These are phyloP conservation scores for Oscheius sp. DNA, from an alignment of 1,140 invertebrate species.

Conservation along the genomic window DNA sequence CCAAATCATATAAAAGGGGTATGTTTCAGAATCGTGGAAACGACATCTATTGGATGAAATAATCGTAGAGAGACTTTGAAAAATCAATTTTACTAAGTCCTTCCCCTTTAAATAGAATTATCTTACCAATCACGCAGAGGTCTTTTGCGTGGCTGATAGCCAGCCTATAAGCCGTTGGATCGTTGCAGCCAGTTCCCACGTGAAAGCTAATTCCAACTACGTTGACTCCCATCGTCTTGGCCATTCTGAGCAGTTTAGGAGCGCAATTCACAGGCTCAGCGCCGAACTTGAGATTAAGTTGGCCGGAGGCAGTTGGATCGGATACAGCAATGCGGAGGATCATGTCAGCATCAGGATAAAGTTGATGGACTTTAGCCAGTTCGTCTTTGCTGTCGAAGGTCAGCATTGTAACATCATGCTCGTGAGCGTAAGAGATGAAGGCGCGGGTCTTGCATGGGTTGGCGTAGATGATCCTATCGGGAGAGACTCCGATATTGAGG, in stretches of 20 bases:
- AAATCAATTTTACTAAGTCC: too few relatives aligned
- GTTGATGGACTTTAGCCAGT: slow-evolving; percentile 81
- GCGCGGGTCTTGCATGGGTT: slow-evolving; percentile 92
- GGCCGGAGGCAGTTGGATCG: slow-evolving; percentile 79
- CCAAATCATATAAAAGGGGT: too few relatives aligned
- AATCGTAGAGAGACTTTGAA: too few relatives aligned
- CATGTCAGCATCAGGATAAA: slow-evolving; percentile 63
- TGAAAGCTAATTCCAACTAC: slow-evolving; percentile 73
- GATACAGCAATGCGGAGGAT: slow-evolving; percentile 88
- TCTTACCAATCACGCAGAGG: slow-evolving; percentile 45
- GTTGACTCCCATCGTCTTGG: slow-evolving; percentile 71
- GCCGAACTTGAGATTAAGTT: slow-evolving; percentile 90
- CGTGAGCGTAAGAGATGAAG: slow-evolving; percentile 80
- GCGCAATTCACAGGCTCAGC: slow-evolving; percentile 76
- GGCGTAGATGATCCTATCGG: slow-evolving; percentile 85
- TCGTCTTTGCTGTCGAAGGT: slow-evolving; percentile 95
- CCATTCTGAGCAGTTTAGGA: slow-evolving; percentile 73
- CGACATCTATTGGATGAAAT: too few relatives aligned
- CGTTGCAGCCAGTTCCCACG: slow-evolving; percentile 65
- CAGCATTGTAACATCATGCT: slow-evolving; percentile 73
- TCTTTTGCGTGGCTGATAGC: slow-evolving; percentile 62
- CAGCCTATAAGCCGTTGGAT: slow-evolving; percentile 62
- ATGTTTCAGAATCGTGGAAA: too few relatives aligned
- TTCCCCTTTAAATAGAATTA: neutral
- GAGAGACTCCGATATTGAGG: slow-evolving; percentile 23